These are phyloP conservation scores for Watsonalla cultraria DNA, from an alignment of 2,888 invertebrate species.

Conservation along the genomic window DNA sequence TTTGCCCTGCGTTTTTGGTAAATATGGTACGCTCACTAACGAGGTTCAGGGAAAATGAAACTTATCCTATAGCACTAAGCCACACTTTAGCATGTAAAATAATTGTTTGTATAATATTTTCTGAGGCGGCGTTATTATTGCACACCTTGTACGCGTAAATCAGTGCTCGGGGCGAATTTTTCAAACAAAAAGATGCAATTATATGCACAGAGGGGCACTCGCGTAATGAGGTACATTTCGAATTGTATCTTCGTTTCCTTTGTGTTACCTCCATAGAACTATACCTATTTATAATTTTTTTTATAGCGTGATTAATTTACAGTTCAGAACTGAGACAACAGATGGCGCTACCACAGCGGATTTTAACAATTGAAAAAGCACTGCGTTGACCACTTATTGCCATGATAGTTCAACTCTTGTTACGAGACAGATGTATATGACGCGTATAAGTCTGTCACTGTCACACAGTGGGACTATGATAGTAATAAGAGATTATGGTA, in stretches of 20 bases:
- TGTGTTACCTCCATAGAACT: background rate
- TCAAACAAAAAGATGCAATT: conserved; percentile 76
- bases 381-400: no score
- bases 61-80: conserved; percentile 35
- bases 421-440: no score
- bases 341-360: no score
- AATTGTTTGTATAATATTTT: conserved; percentile 62
- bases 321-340: no score
- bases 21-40: conserved; percentile 50
- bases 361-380: no score
- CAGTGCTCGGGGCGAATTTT: conserved; percentile 72
- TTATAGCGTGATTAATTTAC: no score
- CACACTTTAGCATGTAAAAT: conserved; percentile 28
- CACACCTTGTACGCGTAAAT: conserved; percentile 79
- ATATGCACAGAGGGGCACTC: conserved; percentile 60
- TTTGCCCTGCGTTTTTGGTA: conserved; percentile 71
- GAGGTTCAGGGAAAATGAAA: conserved; percentile 34
- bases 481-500: no score
- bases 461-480: no score
- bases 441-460: no score
- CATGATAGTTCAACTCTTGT: no score
- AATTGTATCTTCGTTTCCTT: conserved; percentile 24
- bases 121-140: conserved; percentile 72
- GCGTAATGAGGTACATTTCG: conserved; percentile 50
- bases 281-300: background rate